Base-by-base conservation (phyloP, 1,140 invertebrate species). In the Heterodera schachtii region DNA sequence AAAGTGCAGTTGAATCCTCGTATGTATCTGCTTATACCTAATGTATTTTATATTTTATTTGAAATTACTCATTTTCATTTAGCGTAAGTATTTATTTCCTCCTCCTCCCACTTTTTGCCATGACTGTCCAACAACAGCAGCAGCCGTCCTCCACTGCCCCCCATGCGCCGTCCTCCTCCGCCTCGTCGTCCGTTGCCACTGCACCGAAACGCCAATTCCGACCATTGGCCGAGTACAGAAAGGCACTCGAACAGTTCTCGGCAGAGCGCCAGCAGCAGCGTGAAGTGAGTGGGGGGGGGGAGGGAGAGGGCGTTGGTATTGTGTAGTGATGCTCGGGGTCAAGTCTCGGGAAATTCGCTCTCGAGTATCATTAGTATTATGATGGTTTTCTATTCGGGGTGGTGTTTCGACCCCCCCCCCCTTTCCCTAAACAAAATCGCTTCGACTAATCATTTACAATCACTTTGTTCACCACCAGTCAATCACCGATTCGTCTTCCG, bases 211-310 rank as follows among this genome's bases (percentile, higher is more conserved):
- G 70, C 4, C 77, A 78, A 9, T 78, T 78, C 21, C 77, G 47
- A 11, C 70, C 77, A 9, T 49, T 78, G 64, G 77, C 66, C 6
- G 77, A 71, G 31, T 78, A 66, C 5, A 16, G 64, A 7, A 69
- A 13, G 21, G 77, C 21, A 70, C 77, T 78, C n/a, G 77, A 78
- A 46, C 7, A 66, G 7, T 78, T 78, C 19, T 64, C 57, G 57
- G 77, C 46, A 71, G 64, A 66, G 43, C 52, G 31, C 3, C 66
- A 70, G 19, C 46, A 16, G 41, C 41, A 43, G 16, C 75, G n/a
- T 43, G 13, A 49, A 43, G 47, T 49, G n/a, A 78, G 43, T 60
- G 31, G 19, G 41, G 31, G 31, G 31, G 21, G 66, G n/a, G 31
- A 3, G 41, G 31, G 31, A 1, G 21, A 41, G n/a, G n/a, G 21